phyloP scores from a whole-genome alignment of 2,113 vertebrate species.

The Peucedramus taeniatus region DNA sequence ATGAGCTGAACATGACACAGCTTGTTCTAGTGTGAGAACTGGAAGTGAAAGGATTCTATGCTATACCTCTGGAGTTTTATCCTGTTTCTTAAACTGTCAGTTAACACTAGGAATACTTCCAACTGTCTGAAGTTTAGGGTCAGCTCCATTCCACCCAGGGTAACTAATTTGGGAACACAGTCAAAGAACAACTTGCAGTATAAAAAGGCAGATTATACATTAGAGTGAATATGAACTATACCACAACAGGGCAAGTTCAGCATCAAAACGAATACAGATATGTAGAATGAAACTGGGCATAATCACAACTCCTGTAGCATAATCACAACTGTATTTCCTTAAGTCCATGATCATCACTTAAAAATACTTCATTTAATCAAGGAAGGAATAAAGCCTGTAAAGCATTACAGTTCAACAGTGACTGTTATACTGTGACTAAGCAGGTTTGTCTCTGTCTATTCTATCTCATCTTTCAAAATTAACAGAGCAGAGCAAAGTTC shows the following conservation, averaged over 20 bases:
- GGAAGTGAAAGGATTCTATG: background rate
- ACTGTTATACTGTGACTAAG: background rate
- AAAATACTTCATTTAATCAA: background rate
- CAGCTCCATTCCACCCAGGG: background rate
- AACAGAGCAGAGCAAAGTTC: background rate
- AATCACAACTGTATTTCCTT: background rate
- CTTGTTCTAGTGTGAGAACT: background rate
- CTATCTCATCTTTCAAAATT: background rate
- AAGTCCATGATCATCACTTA: background rate
- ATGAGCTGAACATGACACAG: background rate
- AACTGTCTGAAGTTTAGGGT: background rate
- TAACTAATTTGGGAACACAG: background rate
- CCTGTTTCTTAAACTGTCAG: background rate
- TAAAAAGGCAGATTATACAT: background rate
- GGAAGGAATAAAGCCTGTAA: background rate
- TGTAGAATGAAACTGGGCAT: background rate
- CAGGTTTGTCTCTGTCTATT: background rate
- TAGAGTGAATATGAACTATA: background rate
- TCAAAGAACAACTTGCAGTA: background rate
- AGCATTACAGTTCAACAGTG: background rate
- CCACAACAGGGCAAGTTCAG: background rate
- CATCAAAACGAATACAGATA: background rate
- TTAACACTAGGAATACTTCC: background rate
- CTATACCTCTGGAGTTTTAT: background rate
- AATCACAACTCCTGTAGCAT: background rate